These are phyloP conservation scores for Hydrolagus colliei DNA, from an alignment of 2,797 vertebrate genomes.

Conservation along the genomic window DNA sequence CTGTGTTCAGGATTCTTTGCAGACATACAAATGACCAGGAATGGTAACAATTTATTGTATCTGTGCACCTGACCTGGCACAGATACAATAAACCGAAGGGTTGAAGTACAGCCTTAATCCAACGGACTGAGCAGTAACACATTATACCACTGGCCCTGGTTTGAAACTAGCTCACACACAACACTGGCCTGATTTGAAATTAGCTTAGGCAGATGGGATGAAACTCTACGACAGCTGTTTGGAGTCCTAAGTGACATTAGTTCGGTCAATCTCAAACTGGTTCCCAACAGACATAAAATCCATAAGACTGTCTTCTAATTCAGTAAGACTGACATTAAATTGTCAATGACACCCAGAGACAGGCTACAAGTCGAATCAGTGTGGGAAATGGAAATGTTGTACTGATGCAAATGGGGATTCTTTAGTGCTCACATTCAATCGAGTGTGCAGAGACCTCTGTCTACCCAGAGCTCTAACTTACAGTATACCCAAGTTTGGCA, in stretches of 20 bases:
- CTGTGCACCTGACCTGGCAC: not conserved
- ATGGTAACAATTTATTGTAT: not conserved
- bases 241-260: constrained; percentile 26
- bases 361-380: not conserved
- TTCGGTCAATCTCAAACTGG: constrained; percentile 5
- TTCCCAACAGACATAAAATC: constrained; percentile 16
- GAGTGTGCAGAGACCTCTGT: not conserved
- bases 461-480: not conserved
- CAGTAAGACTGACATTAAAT: constrained; percentile 25
- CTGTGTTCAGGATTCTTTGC: not conserved
- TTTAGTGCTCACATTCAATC: constrained; percentile 1
- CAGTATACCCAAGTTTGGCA: not conserved
- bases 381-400: constrained; percentile 12
- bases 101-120: not conserved
- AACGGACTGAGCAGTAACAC: not conserved
- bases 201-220: constrained; percentile 24
- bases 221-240: constrained; percentile 26
- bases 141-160: not conserved
- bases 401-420: not conserved
- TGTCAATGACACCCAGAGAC: not conserved
- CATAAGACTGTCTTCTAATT: constrained; percentile 22
- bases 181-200: constrained; percentile 18
- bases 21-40: not conserved
- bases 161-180: constrained; percentile 8
- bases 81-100: not conserved